phyloP scores from a whole-genome alignment of 2,113 vertebrate species.

The Nipponia nippon region DNA sequence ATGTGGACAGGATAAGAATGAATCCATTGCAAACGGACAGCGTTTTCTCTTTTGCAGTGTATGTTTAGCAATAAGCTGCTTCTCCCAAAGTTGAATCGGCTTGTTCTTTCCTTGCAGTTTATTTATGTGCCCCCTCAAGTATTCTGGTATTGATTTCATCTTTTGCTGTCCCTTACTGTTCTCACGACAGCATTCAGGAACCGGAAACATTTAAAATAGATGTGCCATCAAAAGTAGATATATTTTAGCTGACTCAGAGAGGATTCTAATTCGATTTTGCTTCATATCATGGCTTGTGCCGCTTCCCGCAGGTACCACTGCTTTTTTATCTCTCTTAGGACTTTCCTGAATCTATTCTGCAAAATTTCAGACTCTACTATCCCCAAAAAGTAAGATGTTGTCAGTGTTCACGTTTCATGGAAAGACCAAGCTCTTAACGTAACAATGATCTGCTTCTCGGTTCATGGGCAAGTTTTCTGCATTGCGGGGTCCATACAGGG shows the following conservation, averaged over 20 bases:
- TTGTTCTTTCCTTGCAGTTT: background rate
- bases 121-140: background rate
- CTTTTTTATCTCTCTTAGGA: background rate
- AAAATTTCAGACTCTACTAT: accelerated
- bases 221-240: background rate
- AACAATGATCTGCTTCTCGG: background rate
- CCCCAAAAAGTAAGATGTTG: background rate
- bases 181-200: background rate
- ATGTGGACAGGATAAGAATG: background rate
- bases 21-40: background rate
- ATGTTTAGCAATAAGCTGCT: background rate
- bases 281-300: background rate
- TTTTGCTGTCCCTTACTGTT: background rate
- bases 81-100: background rate
- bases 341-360: background rate
- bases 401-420: background rate
- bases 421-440: background rate
- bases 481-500: accelerated
- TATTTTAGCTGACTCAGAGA: background rate
- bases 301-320: background rate
- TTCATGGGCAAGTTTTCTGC: background rate
- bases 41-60: background rate
- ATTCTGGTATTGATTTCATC: background rate
- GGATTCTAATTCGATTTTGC: background rate
- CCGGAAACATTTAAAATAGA: background rate